These are phyloP conservation scores for Sarotherodon lohbergeri DNA, from an alignment of 2,113 vertebrate genomes.

Conservation along the genomic window DNA sequence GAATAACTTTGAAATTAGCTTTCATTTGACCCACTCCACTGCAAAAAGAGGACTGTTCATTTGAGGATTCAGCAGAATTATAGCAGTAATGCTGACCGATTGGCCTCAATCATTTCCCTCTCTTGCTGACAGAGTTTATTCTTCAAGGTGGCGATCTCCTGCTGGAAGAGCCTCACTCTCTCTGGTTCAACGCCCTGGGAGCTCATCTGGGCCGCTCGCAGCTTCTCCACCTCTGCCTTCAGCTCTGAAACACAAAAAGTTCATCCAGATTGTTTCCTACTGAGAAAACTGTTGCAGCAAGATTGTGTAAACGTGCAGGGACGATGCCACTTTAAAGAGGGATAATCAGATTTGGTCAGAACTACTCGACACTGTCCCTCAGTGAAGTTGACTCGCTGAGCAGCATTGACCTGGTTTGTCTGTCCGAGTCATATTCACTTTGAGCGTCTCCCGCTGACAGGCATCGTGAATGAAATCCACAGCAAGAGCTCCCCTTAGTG, in stretches of 20 bases:
- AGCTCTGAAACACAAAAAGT: conserved; percentile 72
- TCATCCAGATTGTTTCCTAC: neutral
- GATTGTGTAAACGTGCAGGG: neutral
- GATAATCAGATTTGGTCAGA: neutral
- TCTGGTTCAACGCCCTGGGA: conserved; percentile 79
- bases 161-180: conserved; percentile 79
- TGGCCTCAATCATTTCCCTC: conserved; percentile 83
- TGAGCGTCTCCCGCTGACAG: neutral
- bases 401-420: neutral
- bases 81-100: conserved; percentile 72
- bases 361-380: neutral
- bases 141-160: conserved; percentile 83
- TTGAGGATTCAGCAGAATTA: neutral
- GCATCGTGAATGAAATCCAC: neutral
- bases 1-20: neutral
- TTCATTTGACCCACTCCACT: neutral
- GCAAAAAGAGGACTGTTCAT: neutral
- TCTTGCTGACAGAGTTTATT: conserved; percentile 84
- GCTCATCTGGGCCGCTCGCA: conserved; percentile 84
- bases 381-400: neutral
- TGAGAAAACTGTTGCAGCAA: neutral
- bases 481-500: conserved; percentile 65
- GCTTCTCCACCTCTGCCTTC: conserved; percentile 93
- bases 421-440: neutral
- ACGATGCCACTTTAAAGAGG: neutral